Evolutionary conservation across 2,113 vertebrate genomes (phyloP).

Genomic region (Tor tambroides): DNA sequence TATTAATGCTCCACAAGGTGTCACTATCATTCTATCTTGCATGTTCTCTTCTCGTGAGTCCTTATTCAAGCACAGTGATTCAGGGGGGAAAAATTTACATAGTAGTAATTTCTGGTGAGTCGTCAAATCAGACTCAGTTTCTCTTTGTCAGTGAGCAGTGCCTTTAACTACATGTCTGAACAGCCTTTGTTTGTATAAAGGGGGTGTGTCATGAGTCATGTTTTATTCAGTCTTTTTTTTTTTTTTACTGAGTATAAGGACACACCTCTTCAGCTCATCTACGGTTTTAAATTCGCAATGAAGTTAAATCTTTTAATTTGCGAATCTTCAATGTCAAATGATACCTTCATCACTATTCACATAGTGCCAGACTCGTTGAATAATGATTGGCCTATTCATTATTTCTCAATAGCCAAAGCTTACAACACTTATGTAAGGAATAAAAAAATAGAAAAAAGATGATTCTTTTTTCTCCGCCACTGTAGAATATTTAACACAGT

Average conservation of each 20-base stretch:
- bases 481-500: too few species aligned
- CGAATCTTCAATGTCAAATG: background rate
- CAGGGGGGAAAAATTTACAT: background rate
- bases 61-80: background rate
- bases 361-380: background rate
- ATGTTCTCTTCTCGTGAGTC: background rate
- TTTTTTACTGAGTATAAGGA: background rate
- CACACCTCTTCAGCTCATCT: background rate
- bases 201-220: constrained; percentile 40
- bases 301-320: background rate
- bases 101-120: background rate
- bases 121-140: background rate
- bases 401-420: background rate
- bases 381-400: background rate
- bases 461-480: too few species aligned
- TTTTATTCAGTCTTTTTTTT: constrained; percentile 29
- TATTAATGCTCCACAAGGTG: constrained; percentile 55
- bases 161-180: constrained; percentile 18
- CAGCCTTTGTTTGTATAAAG: constrained; percentile 35
- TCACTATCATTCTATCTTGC: constrained; percentile 47
- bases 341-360: background rate
- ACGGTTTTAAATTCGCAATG: background rate
- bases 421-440: background rate
- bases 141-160: background rate
- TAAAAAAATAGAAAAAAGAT: too few species aligned